Base-by-base conservation (phyloP, 2,797 vertebrate genomes). In the Silurus aristotelis region DNA sequence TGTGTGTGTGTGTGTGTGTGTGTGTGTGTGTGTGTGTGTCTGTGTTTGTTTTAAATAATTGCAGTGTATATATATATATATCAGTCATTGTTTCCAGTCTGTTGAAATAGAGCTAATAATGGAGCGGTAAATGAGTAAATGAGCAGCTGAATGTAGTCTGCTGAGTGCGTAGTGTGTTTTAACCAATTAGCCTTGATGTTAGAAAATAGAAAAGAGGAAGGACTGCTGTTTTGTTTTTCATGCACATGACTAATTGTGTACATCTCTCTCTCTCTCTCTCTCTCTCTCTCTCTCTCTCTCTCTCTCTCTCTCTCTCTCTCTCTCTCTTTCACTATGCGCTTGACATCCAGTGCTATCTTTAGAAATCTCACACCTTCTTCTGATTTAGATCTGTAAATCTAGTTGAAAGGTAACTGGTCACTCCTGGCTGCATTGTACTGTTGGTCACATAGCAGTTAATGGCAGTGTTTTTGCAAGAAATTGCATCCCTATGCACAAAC, bases 271-370 rank as follows among this genome's bases (percentile, higher is more conserved):
- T 58, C 61, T n/a, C n/a, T n/a, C n/a, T n/a, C n/a, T 31, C 80
- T 70, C 31, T 73, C 55, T 25, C 46, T 22, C 46, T 48, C 80
- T 58, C 55, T 61, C 82, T 58, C 61, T 55, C n/a, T n/a, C 60
- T 55, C 55, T 46, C 48, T 60, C 61, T 27, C 58, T 91, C 91
- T 91, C 92, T 93, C 93, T 91, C 92, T 90, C 91, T 93, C 92
- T 90, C 89, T 88, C 91, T 93, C 88, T 90, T 91, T 90, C 85
- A 83, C 90, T 91, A 87, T 90, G 79, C 92, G 89, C 61, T 64
- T 68, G 58, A 63, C 20, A 78, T n/a, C 12, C 31, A 43, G 76
- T 78, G 58, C 58, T 78, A 61, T 78, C 31, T 78, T 61, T 61
- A 63, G 76, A 63, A 78, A 63, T 10, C 76, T 31, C 31, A n/a